phyloP scores from a whole-genome alignment of 2,797 vertebrate species.

The Cossypha caffra region DNA sequence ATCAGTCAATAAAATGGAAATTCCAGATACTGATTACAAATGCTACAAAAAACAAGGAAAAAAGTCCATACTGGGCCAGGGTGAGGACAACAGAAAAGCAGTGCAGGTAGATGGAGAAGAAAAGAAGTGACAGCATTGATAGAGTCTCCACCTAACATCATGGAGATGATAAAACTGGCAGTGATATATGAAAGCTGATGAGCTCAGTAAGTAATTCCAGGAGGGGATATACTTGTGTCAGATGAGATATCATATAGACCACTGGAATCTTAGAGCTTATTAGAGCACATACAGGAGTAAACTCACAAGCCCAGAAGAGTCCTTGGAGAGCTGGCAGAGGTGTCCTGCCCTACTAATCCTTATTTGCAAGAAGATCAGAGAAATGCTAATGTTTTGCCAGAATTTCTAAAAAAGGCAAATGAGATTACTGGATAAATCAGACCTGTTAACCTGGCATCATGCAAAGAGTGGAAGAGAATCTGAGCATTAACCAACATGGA shows the following conservation, averaged over 20 bases:
- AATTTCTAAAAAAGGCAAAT: slow-evolving; percentile 58
- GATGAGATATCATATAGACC: background rate
- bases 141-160: background rate
- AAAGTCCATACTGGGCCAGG: background rate
- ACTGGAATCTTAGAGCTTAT: slow-evolving; percentile 38
- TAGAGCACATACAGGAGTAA: slow-evolving; percentile 4
- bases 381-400: slow-evolving; percentile 58
- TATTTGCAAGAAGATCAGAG: slow-evolving; percentile 66
- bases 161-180: background rate
- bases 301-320: slow-evolving; percentile 37
- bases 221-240: background rate
- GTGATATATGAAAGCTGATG: background rate
- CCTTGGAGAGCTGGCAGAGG: slow-evolving; percentile 28
- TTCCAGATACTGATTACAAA: background rate
- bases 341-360: slow-evolving; percentile 39
- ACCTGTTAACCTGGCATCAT: slow-evolving; percentile 37
- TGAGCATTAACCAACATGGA: background rate
- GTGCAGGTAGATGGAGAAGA: background rate
- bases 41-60: background rate
- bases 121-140: background rate
- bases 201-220: background rate
- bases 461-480: background rate
- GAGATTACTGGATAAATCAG: slow-evolving; percentile 59
- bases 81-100: background rate
- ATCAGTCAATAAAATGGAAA: background rate